Base-by-base conservation (phyloP, 2,888 invertebrate genomes). In the Parapristionchus giblindavisi region DNA sequence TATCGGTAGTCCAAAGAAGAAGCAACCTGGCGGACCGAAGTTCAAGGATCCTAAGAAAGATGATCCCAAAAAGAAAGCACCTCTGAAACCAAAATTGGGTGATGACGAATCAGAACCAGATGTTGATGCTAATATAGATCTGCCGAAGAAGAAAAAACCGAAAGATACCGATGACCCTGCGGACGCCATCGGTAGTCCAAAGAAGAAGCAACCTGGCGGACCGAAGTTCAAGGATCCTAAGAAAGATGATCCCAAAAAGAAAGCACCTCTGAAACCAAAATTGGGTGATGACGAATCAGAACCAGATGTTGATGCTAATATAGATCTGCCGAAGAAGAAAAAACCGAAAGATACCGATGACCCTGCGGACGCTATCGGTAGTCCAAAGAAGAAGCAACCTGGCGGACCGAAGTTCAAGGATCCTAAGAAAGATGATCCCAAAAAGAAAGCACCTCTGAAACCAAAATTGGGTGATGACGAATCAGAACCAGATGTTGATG, bases 251-350 rank as follows among this genome's bases (percentile, higher is more conserved):
- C 51, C 51, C 21, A 21, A 51, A 21, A 51, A 14, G 21, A 51
- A 51, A 51, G 21, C 14, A 38, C 27, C 65, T 3, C 40, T 40
- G 2, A 43, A 43, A 43, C 65, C 65, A 17, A 40, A 38, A 65
- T 29, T 66, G 48, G 51, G 48, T 29, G 48, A 29, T 66, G 70
- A 70, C 17, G 70, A 70, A 54, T 52, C 34, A 24, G 70, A 70
- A 24, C 70, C 70, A 21, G 70, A 70, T 21, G 70, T 34, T 8
- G 54, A 70, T 27, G 66, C 66, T 21, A 48, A 43, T 1, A 24
- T 66, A 11, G 52, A 52, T 14, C 52, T 52, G 11, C 54, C 54
- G 1, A 51, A 51, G 29, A 68, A 40, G 66, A 48, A 27, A 48
- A 61, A 61, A 17, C 61, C 61, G 8, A 27, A 43, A n/a, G 66